These are phyloP conservation scores for Hyles vespertilio DNA, from an alignment of 1,140 invertebrate species.

Conservation along the genomic window DNA sequence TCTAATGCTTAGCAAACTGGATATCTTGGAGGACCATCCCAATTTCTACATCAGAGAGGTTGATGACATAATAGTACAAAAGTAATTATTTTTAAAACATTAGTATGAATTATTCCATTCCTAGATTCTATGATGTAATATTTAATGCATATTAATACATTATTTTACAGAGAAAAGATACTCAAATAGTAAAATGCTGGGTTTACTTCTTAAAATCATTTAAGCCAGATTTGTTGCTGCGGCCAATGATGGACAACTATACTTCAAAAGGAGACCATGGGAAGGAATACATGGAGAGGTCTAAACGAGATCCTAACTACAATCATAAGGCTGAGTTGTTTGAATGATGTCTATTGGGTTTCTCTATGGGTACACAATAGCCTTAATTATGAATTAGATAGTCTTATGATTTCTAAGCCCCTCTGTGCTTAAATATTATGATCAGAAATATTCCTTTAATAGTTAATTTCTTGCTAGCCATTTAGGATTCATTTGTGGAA, in stretches of 20 bases:
- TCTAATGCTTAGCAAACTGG: conserved; percentile 84
- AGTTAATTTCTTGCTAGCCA: too few relatives aligned
- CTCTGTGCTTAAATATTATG: too few relatives aligned
- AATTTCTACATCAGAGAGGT: conserved; percentile 83
- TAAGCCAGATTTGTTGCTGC: conserved; percentile 79
- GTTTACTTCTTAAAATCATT: conserved; percentile 89
- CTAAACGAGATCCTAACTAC: conserved; percentile 79
- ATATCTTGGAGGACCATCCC: conserved; percentile 92
- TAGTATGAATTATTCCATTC: too few relatives aligned
- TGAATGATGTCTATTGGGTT: not conserved
- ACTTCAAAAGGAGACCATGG: conserved; percentile 81
- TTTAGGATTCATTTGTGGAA: too few relatives aligned
- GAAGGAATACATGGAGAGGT: conserved; percentile 84
- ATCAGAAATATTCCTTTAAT: too few relatives aligned
- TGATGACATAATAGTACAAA: conserved; percentile 76
- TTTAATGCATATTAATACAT: not conserved
- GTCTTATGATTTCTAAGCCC: too few relatives aligned
- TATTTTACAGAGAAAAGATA: conserved; percentile 26
- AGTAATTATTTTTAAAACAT: conserved; percentile 41
- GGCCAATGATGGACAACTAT: conserved; percentile 80
- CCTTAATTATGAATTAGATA: not conserved
- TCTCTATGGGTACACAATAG: not conserved
- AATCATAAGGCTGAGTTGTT: conserved; percentile 18
- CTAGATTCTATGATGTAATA: too few relatives aligned
- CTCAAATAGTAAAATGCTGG: conserved; percentile 77